Conservation (phyloP, 92 coral and sea anemone genomes). For the Galaxea fascicularis region DNA sequence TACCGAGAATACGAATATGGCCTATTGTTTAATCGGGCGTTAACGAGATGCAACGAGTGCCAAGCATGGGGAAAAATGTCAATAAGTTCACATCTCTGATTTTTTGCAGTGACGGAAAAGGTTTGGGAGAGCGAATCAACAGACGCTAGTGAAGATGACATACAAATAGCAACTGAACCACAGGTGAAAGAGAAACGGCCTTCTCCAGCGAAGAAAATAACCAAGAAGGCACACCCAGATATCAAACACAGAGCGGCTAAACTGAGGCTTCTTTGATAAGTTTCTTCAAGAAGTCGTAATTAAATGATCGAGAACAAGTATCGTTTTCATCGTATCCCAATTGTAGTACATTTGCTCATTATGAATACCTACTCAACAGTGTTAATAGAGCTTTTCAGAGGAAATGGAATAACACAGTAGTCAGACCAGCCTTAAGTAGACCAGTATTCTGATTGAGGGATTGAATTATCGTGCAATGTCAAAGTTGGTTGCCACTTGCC, state of each 20-base stretch:
- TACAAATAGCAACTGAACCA: slow-evolving; percentile 20
- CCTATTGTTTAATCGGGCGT: too few species aligned
- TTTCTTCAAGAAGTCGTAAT: slow-evolving; percentile 86
- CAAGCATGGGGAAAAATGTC: too few species aligned
- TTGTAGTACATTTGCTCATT: background rate
- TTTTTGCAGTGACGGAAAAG: slow-evolving; percentile 87
- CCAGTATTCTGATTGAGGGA: too few species aligned
- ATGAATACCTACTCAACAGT: background rate
- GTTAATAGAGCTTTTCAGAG: too few species aligned
- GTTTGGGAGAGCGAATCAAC: slow-evolving; percentile 96
- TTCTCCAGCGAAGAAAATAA: slow-evolving; percentile 43
- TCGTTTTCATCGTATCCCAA: background rate
- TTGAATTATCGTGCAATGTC: too few species aligned
- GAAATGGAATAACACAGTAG: too few species aligned
- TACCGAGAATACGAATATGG: too few species aligned
- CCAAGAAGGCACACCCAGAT: slow-evolving; percentile 33
- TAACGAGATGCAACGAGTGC: too few species aligned
- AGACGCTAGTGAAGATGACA: slow-evolving; percentile 89
- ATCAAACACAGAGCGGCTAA: slow-evolving; percentile 63
- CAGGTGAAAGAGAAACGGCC: slow-evolving; percentile 38
- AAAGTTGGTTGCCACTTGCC: too few species aligned
- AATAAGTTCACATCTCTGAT: background rate
- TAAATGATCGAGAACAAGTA: background rate
- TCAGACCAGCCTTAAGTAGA: too few species aligned
- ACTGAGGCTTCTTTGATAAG: slow-evolving; percentile 90